Conservation (phyloP, 1,140 invertebrate species). For the Drosophila repleta region DNA sequence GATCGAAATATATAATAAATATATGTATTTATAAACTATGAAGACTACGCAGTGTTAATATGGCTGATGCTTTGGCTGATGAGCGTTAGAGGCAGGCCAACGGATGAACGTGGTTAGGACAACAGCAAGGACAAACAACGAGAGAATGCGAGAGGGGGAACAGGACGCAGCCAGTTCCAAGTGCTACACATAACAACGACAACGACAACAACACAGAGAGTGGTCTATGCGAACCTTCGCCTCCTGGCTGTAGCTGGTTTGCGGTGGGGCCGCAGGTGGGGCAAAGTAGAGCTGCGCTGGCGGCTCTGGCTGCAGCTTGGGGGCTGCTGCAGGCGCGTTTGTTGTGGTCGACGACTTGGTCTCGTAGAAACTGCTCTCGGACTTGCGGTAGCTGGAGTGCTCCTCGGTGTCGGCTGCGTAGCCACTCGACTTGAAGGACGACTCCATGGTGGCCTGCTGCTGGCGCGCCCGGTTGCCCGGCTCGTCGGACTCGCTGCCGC, state of each 20-base stretch:
- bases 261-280: conserved; percentile 21
- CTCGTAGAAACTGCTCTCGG: conserved; percentile 68
- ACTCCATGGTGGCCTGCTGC: conserved; percentile 76
- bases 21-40: no score
- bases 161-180: conserved; percentile 28
- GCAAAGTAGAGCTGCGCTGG: conserved; percentile 57
- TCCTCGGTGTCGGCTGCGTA: conserved; percentile 91
- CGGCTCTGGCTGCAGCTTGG: conserved; percentile 56
- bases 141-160: conserved; percentile 9
- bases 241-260: conserved; percentile 65
- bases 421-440: conserved; percentile 85
- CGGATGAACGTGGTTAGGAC: conserved; percentile 29
- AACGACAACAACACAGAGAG: conserved; percentile 35
- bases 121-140: conserved; percentile 15
- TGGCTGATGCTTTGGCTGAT: conserved; percentile 15
- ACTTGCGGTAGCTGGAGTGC: conserved; percentile 78
- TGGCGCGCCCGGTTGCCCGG: conserved; percentile 86
- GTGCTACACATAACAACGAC: conserved; percentile 66
- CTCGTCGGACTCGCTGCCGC: conserved; percentile 88
- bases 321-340: conserved; percentile 13
- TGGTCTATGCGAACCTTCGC: conserved; percentile 77
- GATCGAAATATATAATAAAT: not conserved
- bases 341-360: conserved; percentile 54
- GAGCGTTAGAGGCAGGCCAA: conserved; percentile 23
- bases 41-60: conserved; percentile 11